Conservation (phyloP, 1,140 invertebrate genomes). For the Belonocnema kinseyi region DNA sequence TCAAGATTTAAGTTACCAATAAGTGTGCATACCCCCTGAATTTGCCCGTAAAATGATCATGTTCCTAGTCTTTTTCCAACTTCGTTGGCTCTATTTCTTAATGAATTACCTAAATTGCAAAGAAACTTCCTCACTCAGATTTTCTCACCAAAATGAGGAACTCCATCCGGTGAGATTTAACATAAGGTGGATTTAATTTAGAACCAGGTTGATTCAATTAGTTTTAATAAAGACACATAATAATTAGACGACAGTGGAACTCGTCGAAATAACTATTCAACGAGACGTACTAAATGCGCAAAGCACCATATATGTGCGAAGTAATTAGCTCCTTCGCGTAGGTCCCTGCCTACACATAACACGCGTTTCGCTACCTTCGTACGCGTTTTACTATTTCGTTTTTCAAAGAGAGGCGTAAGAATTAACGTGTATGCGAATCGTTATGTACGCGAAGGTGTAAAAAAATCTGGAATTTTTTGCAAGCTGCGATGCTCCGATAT, state of each 20-base stretch:
- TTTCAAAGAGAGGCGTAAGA: background rate
- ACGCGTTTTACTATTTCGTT: background rate
- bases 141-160: background rate
- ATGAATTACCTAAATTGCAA: too few species aligned
- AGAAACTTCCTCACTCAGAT: background rate
- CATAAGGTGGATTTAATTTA: too few species aligned
- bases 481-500: background rate
- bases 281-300: background rate
- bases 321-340: conserved; percentile 7
- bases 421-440: background rate
- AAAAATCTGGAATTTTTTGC: background rate
- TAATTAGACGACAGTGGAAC: background rate
- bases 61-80: too few species aligned
- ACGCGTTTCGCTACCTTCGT: background rate
- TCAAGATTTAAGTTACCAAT: background rate
- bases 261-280: conserved; percentile 19
- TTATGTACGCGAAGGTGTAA: background rate
- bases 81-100: too few species aligned
- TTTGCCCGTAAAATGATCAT: too few species aligned
- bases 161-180: background rate
- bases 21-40: background rate
- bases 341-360: conserved; percentile 4
- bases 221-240: conserved; percentile 22
- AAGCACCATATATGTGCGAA: background rate
- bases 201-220: background rate